Evolutionary conservation across 2,888 invertebrate species (phyloP).

Genomic region (Cotesia congregata): DNA sequence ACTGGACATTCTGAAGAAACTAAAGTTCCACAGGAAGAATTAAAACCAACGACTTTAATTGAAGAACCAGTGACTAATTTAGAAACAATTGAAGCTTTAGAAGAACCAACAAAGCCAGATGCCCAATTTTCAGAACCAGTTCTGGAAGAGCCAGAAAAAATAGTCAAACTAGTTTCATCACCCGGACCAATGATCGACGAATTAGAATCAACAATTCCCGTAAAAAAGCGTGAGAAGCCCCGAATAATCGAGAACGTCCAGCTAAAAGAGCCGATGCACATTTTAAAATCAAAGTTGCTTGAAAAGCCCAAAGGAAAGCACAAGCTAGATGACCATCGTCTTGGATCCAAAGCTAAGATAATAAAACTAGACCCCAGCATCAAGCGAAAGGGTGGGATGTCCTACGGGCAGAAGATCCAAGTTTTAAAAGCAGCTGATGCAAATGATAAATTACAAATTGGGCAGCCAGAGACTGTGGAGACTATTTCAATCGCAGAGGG

Average conservation of each 20-base stretch:
- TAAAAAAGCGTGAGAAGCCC: slow-evolving; percentile 68
- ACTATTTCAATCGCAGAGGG: slow-evolving; percentile 43
- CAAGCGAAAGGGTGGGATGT: slow-evolving; percentile 45
- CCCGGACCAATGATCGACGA: slow-evolving; percentile 46
- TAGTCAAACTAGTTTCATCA: slow-evolving; percentile 40
- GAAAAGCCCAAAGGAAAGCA: slow-evolving; percentile 64
- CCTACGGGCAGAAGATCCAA: slow-evolving; percentile 57
- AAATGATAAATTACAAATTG: slow-evolving; percentile 38
- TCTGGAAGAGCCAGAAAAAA: not conserved
- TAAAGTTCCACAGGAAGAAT: no score
- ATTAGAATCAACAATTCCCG: slow-evolving; percentile 58
- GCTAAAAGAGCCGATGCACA: slow-evolving; percentile 65
- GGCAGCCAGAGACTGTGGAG: slow-evolving; percentile 41
- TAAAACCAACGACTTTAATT: no score
- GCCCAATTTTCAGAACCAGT: not conserved
- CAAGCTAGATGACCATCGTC: slow-evolving; percentile 58
- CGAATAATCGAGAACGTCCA: slow-evolving; percentile 67
- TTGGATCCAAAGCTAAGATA: slow-evolving; percentile 56
- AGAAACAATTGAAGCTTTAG: not conserved
- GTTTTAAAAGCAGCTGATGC: slow-evolving; percentile 59
- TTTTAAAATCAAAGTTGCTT: slow-evolving; percentile 62
- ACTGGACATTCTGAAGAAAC: no score
- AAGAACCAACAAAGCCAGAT: not conserved
- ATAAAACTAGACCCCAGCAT: slow-evolving; percentile 59
- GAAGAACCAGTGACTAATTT: not conserved